phyloP scores from a whole-genome alignment of 2,797 vertebrate species.

The Natrix natrix region DNA sequence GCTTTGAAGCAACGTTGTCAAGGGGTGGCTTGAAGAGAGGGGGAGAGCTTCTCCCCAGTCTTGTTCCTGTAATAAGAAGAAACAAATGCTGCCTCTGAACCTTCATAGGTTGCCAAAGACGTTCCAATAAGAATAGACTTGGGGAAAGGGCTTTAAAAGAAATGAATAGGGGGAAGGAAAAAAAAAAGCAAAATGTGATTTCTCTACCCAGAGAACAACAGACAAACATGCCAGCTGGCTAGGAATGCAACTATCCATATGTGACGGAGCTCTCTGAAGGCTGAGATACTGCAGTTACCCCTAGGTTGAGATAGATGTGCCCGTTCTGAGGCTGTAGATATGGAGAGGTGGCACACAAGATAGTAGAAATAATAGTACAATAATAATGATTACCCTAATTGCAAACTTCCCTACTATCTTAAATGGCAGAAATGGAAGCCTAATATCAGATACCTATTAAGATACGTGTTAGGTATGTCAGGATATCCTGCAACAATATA shows the following conservation, averaged over 20 bases:
- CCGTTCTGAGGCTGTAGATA: not conserved
- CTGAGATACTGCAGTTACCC: not conserved
- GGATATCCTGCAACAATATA: not conserved
- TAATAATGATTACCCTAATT: not conserved
- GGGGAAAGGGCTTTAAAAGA: not conserved
- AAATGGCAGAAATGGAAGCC: not conserved
- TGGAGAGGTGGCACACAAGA: not conserved
- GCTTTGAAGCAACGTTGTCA: constrained; percentile 58
- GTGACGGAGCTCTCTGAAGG: not conserved
- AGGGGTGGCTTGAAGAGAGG: constrained; percentile 45
- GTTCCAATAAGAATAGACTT: constrained; percentile 14
- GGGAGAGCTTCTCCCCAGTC: constrained; percentile 40
- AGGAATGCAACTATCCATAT: constrained; percentile 1
- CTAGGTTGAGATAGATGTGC: not conserved
- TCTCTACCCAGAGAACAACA: constrained; percentile 16
- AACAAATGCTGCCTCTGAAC: constrained; percentile 46
- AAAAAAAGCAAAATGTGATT: not conserved
- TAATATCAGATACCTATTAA: not conserved
- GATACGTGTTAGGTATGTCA: not conserved
- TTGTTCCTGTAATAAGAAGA: constrained; percentile 49
- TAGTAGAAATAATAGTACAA: not conserved
- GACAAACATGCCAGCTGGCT: constrained; percentile 5
- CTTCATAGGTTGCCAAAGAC: constrained; percentile 52
- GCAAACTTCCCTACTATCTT: not conserved
- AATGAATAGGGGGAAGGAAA: not conserved